Evolutionary conservation across 2,797 vertebrate species (phyloP), one percentile per base, ranked within the genome.

Genomic region (Lacerta viridis): DNA sequence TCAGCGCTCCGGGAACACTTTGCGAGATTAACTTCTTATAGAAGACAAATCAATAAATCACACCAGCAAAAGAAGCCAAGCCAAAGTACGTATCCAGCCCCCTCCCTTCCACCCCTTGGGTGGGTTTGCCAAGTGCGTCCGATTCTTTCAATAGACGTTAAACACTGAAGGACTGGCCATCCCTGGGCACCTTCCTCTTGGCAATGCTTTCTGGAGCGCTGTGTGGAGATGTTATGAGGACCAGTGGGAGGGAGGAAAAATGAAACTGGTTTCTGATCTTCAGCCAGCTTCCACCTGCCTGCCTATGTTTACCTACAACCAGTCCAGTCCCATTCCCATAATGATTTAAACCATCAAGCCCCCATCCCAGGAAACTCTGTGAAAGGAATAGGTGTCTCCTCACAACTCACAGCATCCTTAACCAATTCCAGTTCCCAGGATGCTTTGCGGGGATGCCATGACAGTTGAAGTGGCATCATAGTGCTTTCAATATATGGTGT

Each of bases 41-140:
- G 59, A 27, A 85, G 41, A 43, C 36, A 11, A 41, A 76, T 85
- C 55, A 41, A 76, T 76, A 76, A 85, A 76, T 76, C 72, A 76
- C 15, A 29, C 13, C 3, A 6, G 15, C 3, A 17, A n/a, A 11
- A 3, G 15, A 76, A 76, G 36, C 18, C 66, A 33, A 71, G 80
- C 5, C 81, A 81, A 25, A 41, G 5, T 15, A 9, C 8, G 11
- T 33, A 33, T n/a, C 9, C 27, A 50, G 27, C 25, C 55, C n/a
- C 5, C 68, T 13, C 66, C 11, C 82, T 13, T 13, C 41, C 5
- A 33, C 39, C 36, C 29, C 81, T n/a, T 9, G 17, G 29, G 41
- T 69, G 27, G 64, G 15, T 5, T 17, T 36, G 64, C 25, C 18
- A 72, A 15, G 55, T 8, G 11, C 20, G n/a, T 36, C n/a, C 33